phyloP scores from a whole-genome alignment of 1,140 invertebrate genomes.

The Coptotermes formosanus region DNA sequence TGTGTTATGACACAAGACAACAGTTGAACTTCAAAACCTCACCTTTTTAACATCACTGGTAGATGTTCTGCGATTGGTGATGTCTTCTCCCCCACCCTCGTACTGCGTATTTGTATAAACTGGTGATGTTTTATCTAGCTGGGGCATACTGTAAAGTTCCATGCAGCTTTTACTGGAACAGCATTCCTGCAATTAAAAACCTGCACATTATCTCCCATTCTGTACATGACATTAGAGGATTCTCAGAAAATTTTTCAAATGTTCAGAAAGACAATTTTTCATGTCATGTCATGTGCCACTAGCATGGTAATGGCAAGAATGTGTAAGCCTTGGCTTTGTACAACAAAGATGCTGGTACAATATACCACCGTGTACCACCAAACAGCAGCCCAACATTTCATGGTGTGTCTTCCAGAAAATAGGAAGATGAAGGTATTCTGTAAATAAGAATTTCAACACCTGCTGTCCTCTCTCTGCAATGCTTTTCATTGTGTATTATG shows the following conservation, averaged over 20 bases:
- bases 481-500: too few species aligned
- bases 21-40: not conserved
- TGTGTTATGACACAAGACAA: not conserved
- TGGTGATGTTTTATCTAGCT: slow-evolving; percentile 39
- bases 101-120: slow-evolving; percentile 29
- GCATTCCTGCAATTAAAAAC: not conserved
- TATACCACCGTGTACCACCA: too few species aligned
- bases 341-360: too few species aligned
- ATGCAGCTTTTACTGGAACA: slow-evolving; percentile 35
- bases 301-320: not conserved
- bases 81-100: slow-evolving; percentile 25
- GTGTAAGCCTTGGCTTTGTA: too few species aligned
- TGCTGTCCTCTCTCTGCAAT: too few species aligned
- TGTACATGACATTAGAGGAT: not conserved
- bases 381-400: too few species aligned
- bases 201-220: not conserved
- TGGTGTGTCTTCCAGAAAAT: too few species aligned
- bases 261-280: not conserved
- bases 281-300: not conserved
- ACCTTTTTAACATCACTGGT: slow-evolving; percentile 29
- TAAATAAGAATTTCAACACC: too few species aligned
- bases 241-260: not conserved
- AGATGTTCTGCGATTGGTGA: slow-evolving; percentile 20
- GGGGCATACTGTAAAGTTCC: slow-evolving; percentile 41
- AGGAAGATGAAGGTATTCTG: too few species aligned